These are phyloP conservation scores for Buceros bicornis DNA, from an alignment of 2,797 vertebrate genomes.

Conservation along the genomic window DNA sequence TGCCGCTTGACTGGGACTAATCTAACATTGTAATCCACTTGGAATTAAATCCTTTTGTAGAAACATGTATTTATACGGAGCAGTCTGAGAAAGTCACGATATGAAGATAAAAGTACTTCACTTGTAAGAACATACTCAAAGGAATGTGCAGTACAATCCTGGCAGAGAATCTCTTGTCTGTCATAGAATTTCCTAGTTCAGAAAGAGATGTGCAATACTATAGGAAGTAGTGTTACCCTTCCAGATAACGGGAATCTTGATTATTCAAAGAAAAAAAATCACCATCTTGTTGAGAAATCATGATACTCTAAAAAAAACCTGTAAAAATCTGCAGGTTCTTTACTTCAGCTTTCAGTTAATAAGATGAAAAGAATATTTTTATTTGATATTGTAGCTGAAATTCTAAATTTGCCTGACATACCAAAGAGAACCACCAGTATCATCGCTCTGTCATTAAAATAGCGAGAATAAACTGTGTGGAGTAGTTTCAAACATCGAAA, in stretches of 20 bases:
- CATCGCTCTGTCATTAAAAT: background rate
- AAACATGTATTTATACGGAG: background rate
- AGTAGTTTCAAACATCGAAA: background rate
- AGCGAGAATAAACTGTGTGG: background rate
- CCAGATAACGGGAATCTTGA: background rate
- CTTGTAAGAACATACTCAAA: background rate
- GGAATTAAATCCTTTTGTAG: background rate
- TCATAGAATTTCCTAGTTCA: background rate
- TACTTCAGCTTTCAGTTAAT: background rate
- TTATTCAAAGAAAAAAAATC: background rate
- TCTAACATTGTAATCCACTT: background rate
- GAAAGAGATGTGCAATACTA: background rate
- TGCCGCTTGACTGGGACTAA: background rate
- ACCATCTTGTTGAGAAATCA: background rate
- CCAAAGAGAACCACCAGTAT: background rate
- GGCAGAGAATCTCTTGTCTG: background rate
- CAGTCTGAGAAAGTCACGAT: background rate
- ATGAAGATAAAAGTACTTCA: background rate
- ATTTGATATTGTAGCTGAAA: background rate
- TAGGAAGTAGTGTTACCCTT: background rate
- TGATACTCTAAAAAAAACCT: background rate
- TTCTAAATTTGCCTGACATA: background rate
- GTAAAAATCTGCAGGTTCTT: background rate
- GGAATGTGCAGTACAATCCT: background rate
- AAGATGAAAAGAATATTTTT: accelerated